Evolutionary conservation across 2,888 invertebrate genomes (phyloP), one percentile per base, ranked within the genome.

Genomic region (Timema cristinae): DNA sequence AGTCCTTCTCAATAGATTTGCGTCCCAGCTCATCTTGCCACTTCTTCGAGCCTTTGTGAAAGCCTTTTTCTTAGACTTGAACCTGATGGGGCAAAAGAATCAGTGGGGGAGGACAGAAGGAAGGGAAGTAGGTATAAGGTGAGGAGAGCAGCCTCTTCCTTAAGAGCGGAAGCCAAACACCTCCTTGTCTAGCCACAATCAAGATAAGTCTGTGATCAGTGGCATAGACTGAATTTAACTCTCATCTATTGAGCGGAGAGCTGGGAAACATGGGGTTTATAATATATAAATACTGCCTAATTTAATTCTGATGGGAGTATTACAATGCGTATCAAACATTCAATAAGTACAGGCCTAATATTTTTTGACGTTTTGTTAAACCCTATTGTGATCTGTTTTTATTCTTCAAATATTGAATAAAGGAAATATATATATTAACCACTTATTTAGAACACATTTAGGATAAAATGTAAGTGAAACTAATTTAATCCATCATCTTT

Each of bases 1-100:
- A 92, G 81, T 99, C 97, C 78, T 93, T 92, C 79, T 98, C 97
- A 83, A 99, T 98, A 76, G 95, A 94, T 85, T 97, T 95, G 83
- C 94, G 94, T 73, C 99, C 99, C 78, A 94, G 89, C 79, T 95
- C 94, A 86, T 98, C 98, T 79, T 94, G 92, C 98, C 99, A 99
- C 84, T 98, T 99, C 87, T 98, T 98, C 82, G 95, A 92, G 95
- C 90, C 86, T 98, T 98, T 77, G 96, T 94, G 86, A 98, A 99
- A 76, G 99, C 99, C 95, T 98, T 98, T 95, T 98, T 99, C 91
- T 99, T 97, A 85, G 96, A 95, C 86, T 96, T 95, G 88, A 97
- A 98, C 99, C 99, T 99, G 83, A 76, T 73, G 69, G 69, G 32
- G 4, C 32, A 32, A 4, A 32, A 32, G 32, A 32, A 32, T 48